A percentile compares a stretch with the other conserved stretches of the same genome.
Conservation (phyloP, 2,797 vertebrate species). For the Alectoris magna region DNA sequence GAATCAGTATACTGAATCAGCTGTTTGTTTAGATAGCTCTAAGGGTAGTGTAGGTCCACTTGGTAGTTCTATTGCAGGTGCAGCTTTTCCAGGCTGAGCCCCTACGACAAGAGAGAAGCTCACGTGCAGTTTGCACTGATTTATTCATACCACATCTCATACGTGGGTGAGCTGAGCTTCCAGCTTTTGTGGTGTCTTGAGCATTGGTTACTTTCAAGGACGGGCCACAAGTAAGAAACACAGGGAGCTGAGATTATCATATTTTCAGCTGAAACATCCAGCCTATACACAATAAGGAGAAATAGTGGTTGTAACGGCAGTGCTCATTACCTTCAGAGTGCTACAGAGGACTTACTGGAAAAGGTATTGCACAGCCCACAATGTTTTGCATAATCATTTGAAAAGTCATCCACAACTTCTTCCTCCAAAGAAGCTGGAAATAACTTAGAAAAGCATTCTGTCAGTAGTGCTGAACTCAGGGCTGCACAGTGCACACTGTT, state of each 20-base stretch:
- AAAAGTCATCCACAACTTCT: not conserved
- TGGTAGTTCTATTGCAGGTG: not conserved
- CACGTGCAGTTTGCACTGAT: not conserved
- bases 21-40: not conserved
- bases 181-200: not conserved
- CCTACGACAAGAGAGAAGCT: not conserved
- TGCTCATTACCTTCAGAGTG: constrained; percentile 11
- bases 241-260: not conserved
- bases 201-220: constrained; percentile 9
- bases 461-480: not conserved
- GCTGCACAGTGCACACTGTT: not conserved
- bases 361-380: constrained; percentile 27
- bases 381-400: constrained; percentile 29
- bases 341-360: constrained; percentile 19
- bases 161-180: not conserved
- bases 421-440: not conserved
- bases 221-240: not conserved
- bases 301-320: not conserved
- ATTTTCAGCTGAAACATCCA: constrained; percentile 14
- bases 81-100: not conserved
- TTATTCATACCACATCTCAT: constrained; percentile 15
- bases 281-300: not conserved
- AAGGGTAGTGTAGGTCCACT: rapidly evolving
- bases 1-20: not conserved
- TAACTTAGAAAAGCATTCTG: not conserved